Conservation (phyloP, 2,888 invertebrate species). For the Idaea straminata region DNA sequence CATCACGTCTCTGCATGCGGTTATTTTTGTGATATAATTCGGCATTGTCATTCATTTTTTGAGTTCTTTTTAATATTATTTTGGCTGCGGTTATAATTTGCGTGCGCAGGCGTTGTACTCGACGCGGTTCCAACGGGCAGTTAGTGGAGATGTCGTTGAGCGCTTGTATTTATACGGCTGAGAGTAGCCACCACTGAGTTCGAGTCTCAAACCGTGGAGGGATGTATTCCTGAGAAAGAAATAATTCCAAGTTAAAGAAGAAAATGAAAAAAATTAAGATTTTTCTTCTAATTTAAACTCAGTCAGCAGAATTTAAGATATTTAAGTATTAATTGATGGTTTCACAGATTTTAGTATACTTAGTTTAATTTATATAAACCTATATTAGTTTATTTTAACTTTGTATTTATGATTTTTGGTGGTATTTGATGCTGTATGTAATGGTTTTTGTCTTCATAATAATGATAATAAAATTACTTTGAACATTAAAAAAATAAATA, state of each 20-base stretch:
- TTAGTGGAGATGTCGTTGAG: constrained; percentile 47
- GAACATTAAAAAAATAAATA: too few species aligned
- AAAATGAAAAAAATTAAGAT: neutral
- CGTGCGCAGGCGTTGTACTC: constrained; percentile 54
- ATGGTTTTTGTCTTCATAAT: too few species aligned
- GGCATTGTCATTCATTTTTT: constrained; percentile 61
- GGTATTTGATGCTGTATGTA: too few species aligned
- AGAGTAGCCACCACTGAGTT: constrained; percentile 32
- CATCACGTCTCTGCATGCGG: constrained; percentile 82
- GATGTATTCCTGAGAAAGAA: constrained; percentile 16
- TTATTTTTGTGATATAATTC: constrained; percentile 84
- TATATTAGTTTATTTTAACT: too few species aligned
- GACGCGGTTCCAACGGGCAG: constrained; percentile 61
- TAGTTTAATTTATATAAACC: too few species aligned
- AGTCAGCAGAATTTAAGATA: too few species aligned
- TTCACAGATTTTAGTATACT: too few species aligned
- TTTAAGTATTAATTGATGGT: too few species aligned
- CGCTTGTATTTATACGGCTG: constrained; percentile 66
- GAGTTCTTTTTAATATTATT: constrained; percentile 25
- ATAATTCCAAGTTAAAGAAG: neutral
- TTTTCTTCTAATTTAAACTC: neutral
- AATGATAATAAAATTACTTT: too few species aligned
- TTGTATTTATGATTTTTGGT: too few species aligned
- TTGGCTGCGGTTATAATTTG: constrained; percentile 34
- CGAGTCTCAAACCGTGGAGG: constrained; percentile 36